Base-by-base conservation (phyloP, 2,888 invertebrate genomes). In the Ophion slaviceki region DNA sequence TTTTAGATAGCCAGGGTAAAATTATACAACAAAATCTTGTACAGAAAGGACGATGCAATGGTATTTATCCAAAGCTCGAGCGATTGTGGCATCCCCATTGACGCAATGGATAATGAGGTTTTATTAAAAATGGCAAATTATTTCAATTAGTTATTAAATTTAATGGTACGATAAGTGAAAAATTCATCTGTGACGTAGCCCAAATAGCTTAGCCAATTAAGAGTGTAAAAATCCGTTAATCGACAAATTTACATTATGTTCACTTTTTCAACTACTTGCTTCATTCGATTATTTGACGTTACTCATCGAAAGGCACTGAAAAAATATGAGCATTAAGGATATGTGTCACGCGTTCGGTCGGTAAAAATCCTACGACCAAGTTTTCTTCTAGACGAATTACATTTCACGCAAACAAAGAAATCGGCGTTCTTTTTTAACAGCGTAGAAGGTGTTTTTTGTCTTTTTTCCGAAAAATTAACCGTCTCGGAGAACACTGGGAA, bases 81-180 rank as follows among this genome's bases (percentile, higher is more conserved):
- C 53, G 53, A 17, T 53, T 53, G 53, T 53, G 53, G 61, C 61
- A 24, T 61, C 61, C 61, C 7, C 8, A 61, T 8, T 61, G 61
- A 24, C 20, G 61, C 24, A 61, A 61, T 24, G 61, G 2, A 61
- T 5, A 59, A 36, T 36, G 6, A 28, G n/a, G 57, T 59, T 71
- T 71, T 57, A n/a, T 53, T 32, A 53, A 57, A 57, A 32, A 59
- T 59, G 36, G n/a, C 57, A n/a, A 59, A 72, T 57, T 57, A 59
- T 59, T 72, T 71, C 57, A 32, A 72, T 59, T 72, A 72, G 71
- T 32, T 72, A 40, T 59, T 36, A 59, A 36, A 72, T 32, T 32
- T 57, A 57, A 36, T 72, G 57, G 47, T 53, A 53, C 70, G 17
- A n/a, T 53, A 32, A 28, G 24, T 70, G 4, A 32, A 70, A 53